Evolutionary conservation across 2,113 vertebrate species (phyloP).

Genomic region (Neofelis nebulosa): DNA sequence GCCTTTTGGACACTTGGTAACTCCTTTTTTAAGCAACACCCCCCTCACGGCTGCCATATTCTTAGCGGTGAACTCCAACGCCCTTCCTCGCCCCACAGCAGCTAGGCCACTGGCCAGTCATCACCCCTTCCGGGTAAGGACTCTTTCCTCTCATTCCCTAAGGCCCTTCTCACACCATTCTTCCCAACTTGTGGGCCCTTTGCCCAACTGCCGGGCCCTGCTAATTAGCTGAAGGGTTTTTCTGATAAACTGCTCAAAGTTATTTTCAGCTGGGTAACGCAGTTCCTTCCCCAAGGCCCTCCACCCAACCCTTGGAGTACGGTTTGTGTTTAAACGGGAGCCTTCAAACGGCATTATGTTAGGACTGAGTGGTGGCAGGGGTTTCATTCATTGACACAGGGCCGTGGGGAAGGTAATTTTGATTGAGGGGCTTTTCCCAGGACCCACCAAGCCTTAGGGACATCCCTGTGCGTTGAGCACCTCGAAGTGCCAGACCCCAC

Average conservation of each 20-base stretch:
- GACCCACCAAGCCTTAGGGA: not conserved
- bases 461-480: accelerated
- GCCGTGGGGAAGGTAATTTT: not conserved
- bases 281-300: not conserved
- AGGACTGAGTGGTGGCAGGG: not conserved
- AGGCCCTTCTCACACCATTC: not conserved
- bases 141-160: not conserved
- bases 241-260: not conserved
- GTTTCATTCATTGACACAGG: not conserved
- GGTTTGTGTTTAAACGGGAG: not conserved
- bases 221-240: too few species aligned
- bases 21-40: not conserved
- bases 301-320: not conserved
- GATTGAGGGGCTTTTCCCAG: not conserved
- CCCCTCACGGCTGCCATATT: accelerated
- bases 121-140: accelerated
- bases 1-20: not conserved
- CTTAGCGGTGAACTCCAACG: not conserved
- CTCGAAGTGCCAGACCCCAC: accelerated
- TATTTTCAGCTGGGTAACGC: not conserved
- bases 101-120: accelerated
- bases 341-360: not conserved
- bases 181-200: not conserved
- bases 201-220: not conserved
- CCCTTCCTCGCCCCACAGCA: not conserved